Evolutionary conservation across 2,113 vertebrate species (phyloP).

Genomic region (Cyrtonyx montezumae): DNA sequence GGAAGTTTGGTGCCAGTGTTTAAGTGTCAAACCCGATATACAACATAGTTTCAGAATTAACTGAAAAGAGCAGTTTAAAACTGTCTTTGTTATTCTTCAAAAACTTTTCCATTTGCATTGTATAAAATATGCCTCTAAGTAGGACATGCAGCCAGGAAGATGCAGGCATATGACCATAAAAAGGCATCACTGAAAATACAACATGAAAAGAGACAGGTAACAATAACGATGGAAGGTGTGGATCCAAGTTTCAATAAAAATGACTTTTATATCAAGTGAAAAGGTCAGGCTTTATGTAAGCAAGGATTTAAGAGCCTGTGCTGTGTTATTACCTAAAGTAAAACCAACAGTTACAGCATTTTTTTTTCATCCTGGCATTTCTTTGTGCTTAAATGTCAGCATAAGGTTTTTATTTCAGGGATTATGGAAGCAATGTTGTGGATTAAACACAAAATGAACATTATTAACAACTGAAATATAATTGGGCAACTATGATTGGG

Average conservation of each 20-base stretch:
- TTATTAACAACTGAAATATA: neutral
- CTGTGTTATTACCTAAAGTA: constrained; percentile 8
- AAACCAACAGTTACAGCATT: neutral
- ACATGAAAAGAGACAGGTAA: constrained; percentile 34
- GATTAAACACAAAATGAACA: neutral
- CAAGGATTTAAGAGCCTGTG: constrained; percentile 29
- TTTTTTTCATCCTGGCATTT: constrained; percentile 43
- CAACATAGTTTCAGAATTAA: neutral
- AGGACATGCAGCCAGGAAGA: neutral
- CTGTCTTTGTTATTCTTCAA: neutral
- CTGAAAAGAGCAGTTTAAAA: neutral
- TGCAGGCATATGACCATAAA: neutral
- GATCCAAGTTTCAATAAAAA: constrained; percentile 32
- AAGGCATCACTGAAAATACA: neutral
- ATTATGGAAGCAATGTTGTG: constrained; percentile 8
- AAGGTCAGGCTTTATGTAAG: constrained; percentile 59
- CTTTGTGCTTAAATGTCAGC: constrained; percentile 43
- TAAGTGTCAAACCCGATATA: neutral
- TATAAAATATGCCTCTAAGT: neutral
- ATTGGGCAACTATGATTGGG: neutral
- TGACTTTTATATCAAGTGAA: neutral
- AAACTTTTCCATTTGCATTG: neutral
- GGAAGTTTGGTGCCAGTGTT: neutral
- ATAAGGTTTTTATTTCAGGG: constrained; percentile 48
- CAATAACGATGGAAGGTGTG: neutral